These are phyloP conservation scores for Silurus asotus DNA, from an alignment of 2,113 vertebrate genomes.

Conservation along the genomic window DNA sequence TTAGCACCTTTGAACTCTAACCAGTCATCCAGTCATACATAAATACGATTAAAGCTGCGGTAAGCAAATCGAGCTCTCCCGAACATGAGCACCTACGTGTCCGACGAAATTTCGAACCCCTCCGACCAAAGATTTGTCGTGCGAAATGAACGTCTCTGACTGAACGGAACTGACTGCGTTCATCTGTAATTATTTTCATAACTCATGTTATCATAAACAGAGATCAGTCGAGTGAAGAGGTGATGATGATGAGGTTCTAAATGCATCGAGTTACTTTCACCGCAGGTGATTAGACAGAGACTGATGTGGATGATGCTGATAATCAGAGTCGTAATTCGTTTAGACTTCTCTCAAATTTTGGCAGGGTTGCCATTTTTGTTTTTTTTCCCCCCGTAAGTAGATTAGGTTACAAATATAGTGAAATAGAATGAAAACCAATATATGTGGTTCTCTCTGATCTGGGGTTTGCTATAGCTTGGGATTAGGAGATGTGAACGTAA, in stretches of 20 bases:
- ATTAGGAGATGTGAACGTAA: background rate
- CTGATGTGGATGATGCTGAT: background rate
- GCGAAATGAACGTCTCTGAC: background rate
- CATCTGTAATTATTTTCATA: conserved; percentile 1
- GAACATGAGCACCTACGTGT: background rate
- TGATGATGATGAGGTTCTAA: background rate
- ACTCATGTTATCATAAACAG: background rate
- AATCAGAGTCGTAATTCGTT: background rate
- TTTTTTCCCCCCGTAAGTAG: background rate
- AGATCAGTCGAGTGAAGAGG: background rate
- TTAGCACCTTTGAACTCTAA: background rate
- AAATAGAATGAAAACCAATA: background rate
- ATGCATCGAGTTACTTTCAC: background rate
- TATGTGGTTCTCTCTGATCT: background rate
- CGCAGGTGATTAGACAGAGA: background rate
- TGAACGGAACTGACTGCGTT: background rate
- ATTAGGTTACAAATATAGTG: background rate
- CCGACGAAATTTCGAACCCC: background rate
- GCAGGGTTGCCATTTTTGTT: background rate
- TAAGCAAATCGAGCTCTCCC: background rate
- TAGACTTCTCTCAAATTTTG: background rate
- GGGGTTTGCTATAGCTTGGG: background rate
- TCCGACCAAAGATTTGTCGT: background rate
- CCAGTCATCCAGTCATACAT: background rate
- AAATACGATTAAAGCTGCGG: background rate